Evolutionary conservation across 1,140 invertebrate species (phyloP).

Genomic region (Planococcus citri): DNA sequence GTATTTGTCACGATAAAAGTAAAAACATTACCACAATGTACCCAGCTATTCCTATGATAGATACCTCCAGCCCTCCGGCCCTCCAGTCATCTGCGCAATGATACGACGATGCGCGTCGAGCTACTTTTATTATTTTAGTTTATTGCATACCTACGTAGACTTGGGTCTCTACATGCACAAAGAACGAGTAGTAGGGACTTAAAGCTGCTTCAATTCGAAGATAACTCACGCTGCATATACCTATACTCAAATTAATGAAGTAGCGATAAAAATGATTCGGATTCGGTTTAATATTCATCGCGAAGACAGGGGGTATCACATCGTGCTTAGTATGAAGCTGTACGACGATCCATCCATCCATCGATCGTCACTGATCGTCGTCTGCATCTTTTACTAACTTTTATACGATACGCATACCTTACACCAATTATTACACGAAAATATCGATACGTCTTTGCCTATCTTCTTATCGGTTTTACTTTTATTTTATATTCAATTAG

Average conservation of each 20-base stretch:
- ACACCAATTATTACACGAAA: neutral
- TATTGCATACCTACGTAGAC: too few species aligned
- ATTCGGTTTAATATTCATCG: neutral
- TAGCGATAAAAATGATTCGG: neutral
- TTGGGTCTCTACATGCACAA: too few species aligned
- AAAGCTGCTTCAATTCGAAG: neutral
- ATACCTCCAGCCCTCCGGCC: too few species aligned
- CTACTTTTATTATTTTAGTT: neutral
- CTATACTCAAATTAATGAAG: neutral
- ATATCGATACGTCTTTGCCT: neutral
- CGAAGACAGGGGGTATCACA: too few species aligned
- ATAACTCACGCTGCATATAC: too few species aligned
- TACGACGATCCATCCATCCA: too few species aligned
- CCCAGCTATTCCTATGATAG: too few species aligned
- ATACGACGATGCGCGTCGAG: neutral
- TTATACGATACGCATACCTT: neutral
- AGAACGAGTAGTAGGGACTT: too few species aligned
- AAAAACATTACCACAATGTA: neutral
- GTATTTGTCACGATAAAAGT: neutral
- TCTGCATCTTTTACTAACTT: too few species aligned
- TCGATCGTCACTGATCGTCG: too few species aligned
- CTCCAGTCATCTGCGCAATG: neutral
- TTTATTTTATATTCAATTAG: slow-evolving; percentile 4
- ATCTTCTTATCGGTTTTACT: neutral
- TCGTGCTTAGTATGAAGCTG: too few species aligned